These are phyloP conservation scores for Oenanthe melanoleuca DNA, from an alignment of 2,113 vertebrate species.

Conservation along the genomic window DNA sequence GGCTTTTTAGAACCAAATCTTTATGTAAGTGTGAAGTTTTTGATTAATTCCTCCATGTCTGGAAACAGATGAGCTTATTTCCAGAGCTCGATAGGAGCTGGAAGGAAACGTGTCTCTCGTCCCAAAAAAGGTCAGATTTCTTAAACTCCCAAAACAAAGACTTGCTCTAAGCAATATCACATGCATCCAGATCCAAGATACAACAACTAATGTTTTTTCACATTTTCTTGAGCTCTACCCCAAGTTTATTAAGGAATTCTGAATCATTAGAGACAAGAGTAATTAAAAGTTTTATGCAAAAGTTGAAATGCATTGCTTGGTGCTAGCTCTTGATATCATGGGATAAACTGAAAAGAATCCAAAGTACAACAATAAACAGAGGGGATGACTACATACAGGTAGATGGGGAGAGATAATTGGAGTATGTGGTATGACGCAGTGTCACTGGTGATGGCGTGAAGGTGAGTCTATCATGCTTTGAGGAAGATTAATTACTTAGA, in stretches of 20 bases:
- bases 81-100: not conserved
- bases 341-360: not conserved
- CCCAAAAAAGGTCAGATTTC: not conserved
- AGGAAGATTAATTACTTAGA: not conserved
- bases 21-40: not conserved
- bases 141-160: not conserved
- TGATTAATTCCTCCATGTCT: not conserved
- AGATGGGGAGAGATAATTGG: not conserved
- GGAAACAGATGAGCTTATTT: not conserved
- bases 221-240: not conserved
- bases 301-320: not conserved
- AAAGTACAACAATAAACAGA: not conserved
- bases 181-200: not conserved
- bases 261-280: not conserved
- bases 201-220: not conserved
- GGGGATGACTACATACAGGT: not conserved
- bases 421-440: not conserved
- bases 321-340: not conserved
- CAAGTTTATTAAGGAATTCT: not conserved
- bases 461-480: not conserved
- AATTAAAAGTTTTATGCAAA: not conserved
- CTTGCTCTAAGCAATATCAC: not conserved
- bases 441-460: not conserved
- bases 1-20: not conserved
- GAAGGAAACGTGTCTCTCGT: fast-evolving